A percentile compares a stretch with the other conserved stretches of the same genome.
Conservation (phyloP, 2,797 vertebrate species). For the Gobio occitaniae region DNA sequence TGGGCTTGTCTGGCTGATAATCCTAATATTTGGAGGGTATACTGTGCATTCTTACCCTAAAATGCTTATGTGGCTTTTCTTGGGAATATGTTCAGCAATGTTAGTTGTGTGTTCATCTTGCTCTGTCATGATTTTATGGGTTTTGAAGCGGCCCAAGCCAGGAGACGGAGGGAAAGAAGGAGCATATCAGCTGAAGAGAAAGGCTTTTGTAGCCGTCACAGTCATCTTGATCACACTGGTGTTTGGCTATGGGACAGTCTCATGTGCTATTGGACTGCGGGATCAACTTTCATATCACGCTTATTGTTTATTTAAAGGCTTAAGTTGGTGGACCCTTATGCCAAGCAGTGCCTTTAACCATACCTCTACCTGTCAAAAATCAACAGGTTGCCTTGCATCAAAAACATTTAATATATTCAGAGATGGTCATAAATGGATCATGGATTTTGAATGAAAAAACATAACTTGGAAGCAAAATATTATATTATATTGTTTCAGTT, state of each 20-base stretch:
- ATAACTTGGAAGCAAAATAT: too few relatives aligned
- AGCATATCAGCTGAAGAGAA: slow-evolving; percentile 15
- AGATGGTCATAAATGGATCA: background rate
- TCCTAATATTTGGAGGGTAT: background rate
- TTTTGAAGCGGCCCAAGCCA: slow-evolving; percentile 25
- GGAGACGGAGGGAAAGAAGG: background rate
- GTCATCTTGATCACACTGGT: slow-evolving; percentile 3
- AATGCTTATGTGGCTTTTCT: background rate
- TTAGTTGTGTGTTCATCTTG: background rate
- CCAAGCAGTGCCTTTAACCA: background rate
- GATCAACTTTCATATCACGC: background rate
- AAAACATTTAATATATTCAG: background rate
- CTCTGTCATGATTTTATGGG: slow-evolving; percentile 18
- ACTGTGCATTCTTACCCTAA: background rate
- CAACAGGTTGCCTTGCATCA: background rate
- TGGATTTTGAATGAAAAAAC: background rate
- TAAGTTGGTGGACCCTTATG: slow-evolving; percentile 15
- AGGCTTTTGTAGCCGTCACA: background rate
- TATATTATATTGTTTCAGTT: too few relatives aligned
- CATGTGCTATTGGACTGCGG: background rate
- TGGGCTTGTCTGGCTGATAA: slow-evolving; percentile 23
- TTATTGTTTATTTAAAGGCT: background rate
- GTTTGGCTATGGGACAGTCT: slow-evolving; percentile 8
- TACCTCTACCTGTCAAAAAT: slow-evolving; percentile 27
- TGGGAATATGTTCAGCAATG: too few relatives aligned